Evolutionary conservation across 2,113 vertebrate genomes (phyloP), one percentile per base, ranked within the genome.

Genomic region (Aviceda subcristata): DNA sequence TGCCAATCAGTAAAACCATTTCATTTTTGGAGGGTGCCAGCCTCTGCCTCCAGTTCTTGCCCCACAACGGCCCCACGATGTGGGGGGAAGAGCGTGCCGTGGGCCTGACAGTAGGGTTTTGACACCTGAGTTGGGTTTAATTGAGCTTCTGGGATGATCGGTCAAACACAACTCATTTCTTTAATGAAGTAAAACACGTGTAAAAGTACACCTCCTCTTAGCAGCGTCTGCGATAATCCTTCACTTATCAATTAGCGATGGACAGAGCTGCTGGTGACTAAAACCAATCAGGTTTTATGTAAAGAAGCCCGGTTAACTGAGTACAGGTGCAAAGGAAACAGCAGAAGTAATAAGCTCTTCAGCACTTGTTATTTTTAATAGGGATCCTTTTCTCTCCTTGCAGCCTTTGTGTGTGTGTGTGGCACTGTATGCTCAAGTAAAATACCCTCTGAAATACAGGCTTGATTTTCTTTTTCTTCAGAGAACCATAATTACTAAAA

Each of bases 401-500:
- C 63, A 95, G 89, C 68, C 66, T 93, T 88, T 93, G 48, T 94
- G 90, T 64, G 41, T 71, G 39, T 51, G 56, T 77, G 24, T 87
- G 91, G 53, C 75, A 77, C 38, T 69, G 41, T 56, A 46, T 14
- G 73, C 77, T 91, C 55, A 71, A 92, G 72, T 88, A 88, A 93
- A 96, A 95, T 74, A 74, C 34, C 36, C 12, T 83, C 71, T 94
- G 94, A 97, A 90, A 92, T 95, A 88, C 89, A 94, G 74, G 22
- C 74, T 82, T 69, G 91, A 71, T 94, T 94, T 92, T 86, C 55
- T 75, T 94, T 81, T 83, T 92, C 90, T 96, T 94, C 46, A 60
- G 50, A 96, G 93, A 91, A 85, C 74, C 68, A 5, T 91, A 95
- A 95, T 95, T 95, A 83, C 60, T 50, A 16, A 53, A 90, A 87